phyloP scores from a whole-genome alignment of 2,888 invertebrate species.

The Cerastis leucographa region DNA sequence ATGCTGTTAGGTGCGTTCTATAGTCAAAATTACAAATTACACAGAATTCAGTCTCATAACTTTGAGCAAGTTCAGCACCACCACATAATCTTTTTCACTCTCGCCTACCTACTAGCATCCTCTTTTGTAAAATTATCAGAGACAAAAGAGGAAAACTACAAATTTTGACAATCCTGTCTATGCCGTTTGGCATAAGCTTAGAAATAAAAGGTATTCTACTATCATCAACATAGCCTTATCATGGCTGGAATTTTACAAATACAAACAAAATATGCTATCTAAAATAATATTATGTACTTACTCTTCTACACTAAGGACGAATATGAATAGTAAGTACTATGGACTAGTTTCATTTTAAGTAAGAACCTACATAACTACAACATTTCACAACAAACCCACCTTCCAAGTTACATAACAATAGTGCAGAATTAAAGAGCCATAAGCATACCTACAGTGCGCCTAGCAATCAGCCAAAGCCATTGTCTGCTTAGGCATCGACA shows the following conservation, averaged over 20 bases:
- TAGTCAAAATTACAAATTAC: background rate
- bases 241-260: constrained; percentile 3
- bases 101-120: background rate
- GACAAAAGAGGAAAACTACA: constrained; percentile 33
- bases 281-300: constrained; percentile 21
- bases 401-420: background rate
- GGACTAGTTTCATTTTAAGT: background rate
- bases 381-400: background rate
- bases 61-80: background rate
- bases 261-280: background rate
- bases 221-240: constrained; percentile 1
- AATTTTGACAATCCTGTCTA: constrained; percentile 25
- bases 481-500: background rate
- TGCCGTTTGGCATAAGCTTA: too few relatives aligned
- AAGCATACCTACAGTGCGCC: too few relatives aligned
- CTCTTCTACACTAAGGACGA: background rate
- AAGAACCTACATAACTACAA: background rate
- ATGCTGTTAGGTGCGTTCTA: background rate
- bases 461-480: background rate
- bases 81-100: background rate
- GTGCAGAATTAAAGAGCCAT: background rate
- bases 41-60: background rate
- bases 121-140: constrained; percentile 33
- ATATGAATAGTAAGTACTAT: constrained; percentile 44
- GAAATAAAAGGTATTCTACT: too few relatives aligned